These are phyloP conservation scores for Autographa gamma DNA, from an alignment of 2,888 invertebrate genomes.

Conservation along the genomic window DNA sequence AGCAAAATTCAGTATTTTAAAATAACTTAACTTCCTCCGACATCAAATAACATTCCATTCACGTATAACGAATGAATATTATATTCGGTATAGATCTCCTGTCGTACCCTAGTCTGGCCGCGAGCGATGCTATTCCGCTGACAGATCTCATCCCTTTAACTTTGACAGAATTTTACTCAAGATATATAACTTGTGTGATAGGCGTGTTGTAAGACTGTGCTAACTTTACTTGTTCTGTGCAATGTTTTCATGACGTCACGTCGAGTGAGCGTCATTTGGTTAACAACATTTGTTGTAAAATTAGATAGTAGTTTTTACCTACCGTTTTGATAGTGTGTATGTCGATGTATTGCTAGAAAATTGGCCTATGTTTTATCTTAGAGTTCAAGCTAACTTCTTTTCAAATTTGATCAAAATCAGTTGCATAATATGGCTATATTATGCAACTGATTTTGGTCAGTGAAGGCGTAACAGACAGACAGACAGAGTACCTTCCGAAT, in stretches of 20 bases:
- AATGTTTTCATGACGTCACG: neutral
- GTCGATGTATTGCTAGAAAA: too few species aligned
- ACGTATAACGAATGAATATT: neutral
- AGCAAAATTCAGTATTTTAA: neutral
- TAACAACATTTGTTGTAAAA: neutral
- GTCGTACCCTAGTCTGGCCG: slow-evolving; percentile 9
- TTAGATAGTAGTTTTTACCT: neutral
- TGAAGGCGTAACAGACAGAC: neutral
- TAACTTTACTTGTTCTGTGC: neutral
- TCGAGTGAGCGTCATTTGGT: neutral
- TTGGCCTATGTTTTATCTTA: too few species aligned
- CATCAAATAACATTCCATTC: neutral
- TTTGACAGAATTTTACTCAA: slow-evolving; percentile 8
- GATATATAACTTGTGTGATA: neutral
- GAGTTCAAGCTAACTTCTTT: too few species aligned
- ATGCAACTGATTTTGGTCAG: too few species aligned
- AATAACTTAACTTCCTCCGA: neutral
- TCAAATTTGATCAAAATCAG: neutral
- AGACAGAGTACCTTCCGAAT: neutral
- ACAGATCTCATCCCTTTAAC: slow-evolving; percentile 21
- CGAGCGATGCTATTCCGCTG: slow-evolving; percentile 9
- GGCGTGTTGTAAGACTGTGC: neutral
- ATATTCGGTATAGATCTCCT: slow-evolving; percentile 4
- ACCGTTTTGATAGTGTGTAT: too few species aligned
- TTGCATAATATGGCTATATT: too few species aligned